phyloP scores from a whole-genome alignment of 1,140 invertebrate species.

The Neodiprion lecontei region DNA sequence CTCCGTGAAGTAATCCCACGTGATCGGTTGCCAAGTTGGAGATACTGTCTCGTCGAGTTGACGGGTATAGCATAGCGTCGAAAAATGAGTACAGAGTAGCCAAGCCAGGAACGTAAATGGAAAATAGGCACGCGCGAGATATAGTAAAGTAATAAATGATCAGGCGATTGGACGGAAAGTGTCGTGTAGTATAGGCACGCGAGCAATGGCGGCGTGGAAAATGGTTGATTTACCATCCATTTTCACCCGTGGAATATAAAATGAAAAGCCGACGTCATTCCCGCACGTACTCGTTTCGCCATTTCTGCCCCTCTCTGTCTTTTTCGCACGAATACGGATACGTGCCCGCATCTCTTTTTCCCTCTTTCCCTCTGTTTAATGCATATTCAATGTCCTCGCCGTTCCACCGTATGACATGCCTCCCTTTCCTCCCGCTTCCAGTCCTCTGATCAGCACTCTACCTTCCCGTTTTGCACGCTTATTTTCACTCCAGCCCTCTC shows the following conservation, averaged over 20 bases:
- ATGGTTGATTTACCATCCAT: not conserved
- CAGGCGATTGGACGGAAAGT: too few species aligned
- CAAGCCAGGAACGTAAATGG: too few species aligned
- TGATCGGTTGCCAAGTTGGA: too few species aligned
- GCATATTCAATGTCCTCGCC: not conserved
- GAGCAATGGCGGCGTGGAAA: not conserved
- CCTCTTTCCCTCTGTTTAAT: not conserved
- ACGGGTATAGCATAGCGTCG: too few species aligned
- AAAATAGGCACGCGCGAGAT: too few species aligned
- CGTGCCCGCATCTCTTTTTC: not conserved
- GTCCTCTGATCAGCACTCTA: not conserved
- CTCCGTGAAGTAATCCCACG: not conserved
- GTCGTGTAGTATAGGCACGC: too few species aligned
- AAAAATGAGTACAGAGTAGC: too few species aligned
- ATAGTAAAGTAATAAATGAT: too few species aligned
- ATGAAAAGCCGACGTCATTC: not conserved
- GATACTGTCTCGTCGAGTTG: too few species aligned
- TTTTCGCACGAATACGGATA: not conserved
- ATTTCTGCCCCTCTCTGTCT: not conserved
- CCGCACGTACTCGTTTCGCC: not conserved
- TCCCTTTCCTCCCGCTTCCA: not conserved
- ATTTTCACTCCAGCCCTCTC: not conserved
- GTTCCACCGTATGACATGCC: too few species aligned
- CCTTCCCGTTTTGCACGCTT: not conserved
- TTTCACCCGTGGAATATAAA: conserved; percentile 1